Conservation (phyloP, 2,797 vertebrate genomes). For the Catamblyrhynchus diadema region DNA sequence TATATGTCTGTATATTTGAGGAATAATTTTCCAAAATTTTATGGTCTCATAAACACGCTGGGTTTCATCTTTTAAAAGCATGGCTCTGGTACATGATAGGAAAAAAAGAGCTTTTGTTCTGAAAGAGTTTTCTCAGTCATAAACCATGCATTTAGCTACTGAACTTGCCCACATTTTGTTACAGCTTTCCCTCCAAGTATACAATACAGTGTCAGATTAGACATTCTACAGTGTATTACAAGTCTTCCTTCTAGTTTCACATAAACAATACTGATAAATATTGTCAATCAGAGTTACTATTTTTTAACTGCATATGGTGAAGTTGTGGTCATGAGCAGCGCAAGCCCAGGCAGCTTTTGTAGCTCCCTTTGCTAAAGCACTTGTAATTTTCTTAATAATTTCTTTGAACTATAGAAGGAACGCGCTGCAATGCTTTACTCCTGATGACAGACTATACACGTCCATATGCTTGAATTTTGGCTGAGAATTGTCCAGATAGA, state of each 20-base stretch:
- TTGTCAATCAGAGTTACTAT: slow-evolving; percentile 70
- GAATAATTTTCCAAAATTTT: slow-evolving; percentile 55
- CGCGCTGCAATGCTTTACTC: slow-evolving; percentile 39
- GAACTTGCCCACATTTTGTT: slow-evolving; percentile 59
- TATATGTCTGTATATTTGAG: slow-evolving; percentile 11
- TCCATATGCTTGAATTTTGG: slow-evolving; percentile 47
- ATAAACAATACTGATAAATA: slow-evolving; percentile 76
- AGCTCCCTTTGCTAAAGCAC: slow-evolving; percentile 54
- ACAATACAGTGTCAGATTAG: slow-evolving; percentile 58
- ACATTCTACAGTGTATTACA: slow-evolving; percentile 58
- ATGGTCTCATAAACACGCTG: not conserved
- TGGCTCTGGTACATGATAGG: not conserved
- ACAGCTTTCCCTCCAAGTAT: slow-evolving; percentile 56
- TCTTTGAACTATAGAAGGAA: slow-evolving; percentile 52
- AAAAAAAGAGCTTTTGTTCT: slow-evolving; percentile 52
- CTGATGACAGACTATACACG: slow-evolving; percentile 49
- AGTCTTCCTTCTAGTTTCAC: slow-evolving; percentile 72
- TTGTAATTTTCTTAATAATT: slow-evolving; percentile 58
- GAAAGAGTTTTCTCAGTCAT: slow-evolving; percentile 39
- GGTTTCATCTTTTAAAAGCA: slow-evolving; percentile 37
- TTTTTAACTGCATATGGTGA: slow-evolving; percentile 71
- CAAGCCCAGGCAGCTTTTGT: slow-evolving; percentile 42
- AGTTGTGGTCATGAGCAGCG: slow-evolving; percentile 55
- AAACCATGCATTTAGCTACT: slow-evolving; percentile 61
- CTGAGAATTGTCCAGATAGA: slow-evolving; percentile 26